Evolutionary conservation across 2,797 vertebrate genomes (phyloP), one percentile per base, ranked within the genome.

Genomic region (Gallirallus australis): DNA sequence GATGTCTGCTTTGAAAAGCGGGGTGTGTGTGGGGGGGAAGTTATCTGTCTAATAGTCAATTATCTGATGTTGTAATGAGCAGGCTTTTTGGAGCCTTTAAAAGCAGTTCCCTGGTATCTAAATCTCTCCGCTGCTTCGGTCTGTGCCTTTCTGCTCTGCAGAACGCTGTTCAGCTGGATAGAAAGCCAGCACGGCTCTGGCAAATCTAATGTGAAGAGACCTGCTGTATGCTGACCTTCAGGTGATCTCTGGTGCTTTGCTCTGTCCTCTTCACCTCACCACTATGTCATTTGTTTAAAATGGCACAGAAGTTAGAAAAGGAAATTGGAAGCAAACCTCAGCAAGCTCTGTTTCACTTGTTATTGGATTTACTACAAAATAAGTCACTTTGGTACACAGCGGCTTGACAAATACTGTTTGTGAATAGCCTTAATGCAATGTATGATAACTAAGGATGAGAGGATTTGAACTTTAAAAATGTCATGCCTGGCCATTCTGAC

Each of bases 381-480:
- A 95, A 95, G 73, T 85, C 85, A 77, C 78, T 94, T 95, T 40
- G 27, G 53, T 79, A 71, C 64, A 37, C 70, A 54, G 59, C 40
- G 53, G 33, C 81, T 82, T 95, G 94, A 93, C 88, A 95, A 90
- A 93, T 95, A 68, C 66, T 61, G 25, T 88, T 95, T 91, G 60
- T 57, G 61, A 89, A 57, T 80, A 80, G 80, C 75, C 15, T 59
- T 86, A 92, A 70, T 92, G 75, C 88, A 92, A 63, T 18, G 24
- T 89, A 82, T 64, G 73, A 77, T 94, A 87, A 91, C 60, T 75
- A 82, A n/a, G 35, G 68, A 85, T 93, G 81, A 94, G 57, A 81
- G 60, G 65, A 75, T 94, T 92, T 94, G 81, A 95, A 96, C 92
- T 96, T 96, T 94, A 57, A 96, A 96, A 95, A 93, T 94, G 85